Percentiles rank a stretch among this genome's conserved stretches.
These are phyloP conservation scores for Heliconius erato DNA, from an alignment of 2,888 invertebrate genomes.

Conservation along the genomic window DNA sequence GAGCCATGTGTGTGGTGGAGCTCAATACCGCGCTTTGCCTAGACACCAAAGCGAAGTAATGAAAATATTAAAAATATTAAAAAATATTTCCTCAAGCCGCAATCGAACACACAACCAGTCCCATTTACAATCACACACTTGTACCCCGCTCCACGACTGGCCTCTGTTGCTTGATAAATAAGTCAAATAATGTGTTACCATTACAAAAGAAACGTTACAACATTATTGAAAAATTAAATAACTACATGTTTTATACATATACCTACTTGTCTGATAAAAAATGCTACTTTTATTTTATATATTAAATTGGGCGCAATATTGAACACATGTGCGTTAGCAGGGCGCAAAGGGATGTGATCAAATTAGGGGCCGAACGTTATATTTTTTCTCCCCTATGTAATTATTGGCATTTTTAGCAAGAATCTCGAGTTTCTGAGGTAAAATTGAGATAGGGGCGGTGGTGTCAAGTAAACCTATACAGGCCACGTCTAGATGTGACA, in stretches of 20 bases:
- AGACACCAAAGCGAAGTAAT: too few species aligned
- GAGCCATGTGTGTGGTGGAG: too few species aligned
- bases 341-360: constrained; percentile 47
- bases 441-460: constrained; percentile 57
- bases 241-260: neutral
- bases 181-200: neutral
- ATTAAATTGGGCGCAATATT: constrained; percentile 39
- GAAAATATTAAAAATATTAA: too few species aligned
- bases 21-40: too few species aligned
- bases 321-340: constrained; percentile 40
- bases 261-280: neutral
- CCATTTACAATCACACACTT: too few species aligned
- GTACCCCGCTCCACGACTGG: too few species aligned
- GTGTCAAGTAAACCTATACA: constrained; percentile 45
- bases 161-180: neutral
- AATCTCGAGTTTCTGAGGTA: constrained; percentile 69
- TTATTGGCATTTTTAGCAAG: constrained; percentile 73
- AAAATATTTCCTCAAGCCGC: too few species aligned
- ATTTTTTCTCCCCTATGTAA: constrained; percentile 71
- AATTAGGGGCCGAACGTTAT: constrained; percentile 65
- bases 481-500: constrained; percentile 40
- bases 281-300: neutral
- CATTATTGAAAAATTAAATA: neutral
- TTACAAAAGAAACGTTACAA: neutral
- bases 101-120: too few species aligned